Base-by-base conservation (phyloP, 2,113 vertebrate genomes). In the Bombycilla garrulus region DNA sequence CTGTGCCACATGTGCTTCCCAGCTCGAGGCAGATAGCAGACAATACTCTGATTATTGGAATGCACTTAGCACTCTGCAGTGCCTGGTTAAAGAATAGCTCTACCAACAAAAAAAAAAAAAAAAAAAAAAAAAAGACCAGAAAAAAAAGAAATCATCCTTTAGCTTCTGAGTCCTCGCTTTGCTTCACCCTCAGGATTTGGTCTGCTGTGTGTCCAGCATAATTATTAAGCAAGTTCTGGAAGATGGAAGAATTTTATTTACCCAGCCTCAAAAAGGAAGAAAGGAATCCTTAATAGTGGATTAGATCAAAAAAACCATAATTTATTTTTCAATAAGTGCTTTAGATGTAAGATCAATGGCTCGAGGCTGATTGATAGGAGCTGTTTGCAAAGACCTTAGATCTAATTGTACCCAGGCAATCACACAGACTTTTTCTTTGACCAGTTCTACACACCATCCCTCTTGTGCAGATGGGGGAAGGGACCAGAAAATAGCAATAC, bases 311-410 rank as follows among this genome's bases (percentile, higher is more conserved):
- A 94, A 94, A 74, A 7, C 4, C 61, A 31, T 85, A 35, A 72
- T 93, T 92, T 95, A 84, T 88, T 90, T 96, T 95, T 67, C 71
- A 89, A 12, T 67, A 88, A 96, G 81, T 84, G 73, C 93, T 81
- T 95, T 88, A 96, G 84, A 96, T 95, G 92, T 85, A 96, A 96
- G 92, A 97, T 97, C 94, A 96, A 88, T 96, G 67, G 77, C 77
- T 81, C 4, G 15, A 64, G 64, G 65, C 48, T 85, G 95, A 90
- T 62, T 78, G 92, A 86, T 47, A 83, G 81, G 78, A 91, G 87
- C 79, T 93, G 65, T 90, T 85, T 95, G 91, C 77, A 78, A 91
- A 87, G 73, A 78, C 73, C 80, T 95, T 15, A 72, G 82, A 93
- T 92, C 93, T 92, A 79, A 89, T 69, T 91, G 89, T 56, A 80